Percentiles rank a stretch among this genome's conserved stretches.
These are phyloP conservation scores for Bilobella aurantiaca DNA, from an alignment of 1,140 invertebrate genomes.

Conservation along the genomic window DNA sequence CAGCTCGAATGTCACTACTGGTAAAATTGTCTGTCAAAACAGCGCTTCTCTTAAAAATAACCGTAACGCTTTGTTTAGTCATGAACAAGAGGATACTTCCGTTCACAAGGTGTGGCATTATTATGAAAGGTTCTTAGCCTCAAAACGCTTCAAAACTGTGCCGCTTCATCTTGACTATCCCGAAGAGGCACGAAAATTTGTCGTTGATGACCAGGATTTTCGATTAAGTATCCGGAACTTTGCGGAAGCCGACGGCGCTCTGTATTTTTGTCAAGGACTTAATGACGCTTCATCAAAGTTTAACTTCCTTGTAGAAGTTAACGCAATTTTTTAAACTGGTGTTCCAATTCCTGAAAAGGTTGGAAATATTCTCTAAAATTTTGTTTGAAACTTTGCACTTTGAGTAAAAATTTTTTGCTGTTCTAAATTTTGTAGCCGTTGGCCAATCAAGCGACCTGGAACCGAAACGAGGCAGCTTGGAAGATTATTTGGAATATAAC, in stretches of 20 bases:
- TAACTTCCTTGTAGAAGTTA: background rate
- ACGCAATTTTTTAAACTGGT: background rate
- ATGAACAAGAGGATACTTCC: background rate
- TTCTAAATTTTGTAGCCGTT: background rate
- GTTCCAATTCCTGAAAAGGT: background rate
- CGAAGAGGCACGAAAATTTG: background rate
- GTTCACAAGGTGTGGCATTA: background rate
- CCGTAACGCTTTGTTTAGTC: background rate
- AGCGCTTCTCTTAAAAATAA: background rate
- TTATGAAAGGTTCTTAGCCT: background rate
- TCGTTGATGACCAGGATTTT: background rate
- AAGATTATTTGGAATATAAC: background rate
- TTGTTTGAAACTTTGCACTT: too few species aligned
- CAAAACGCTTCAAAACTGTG: background rate
- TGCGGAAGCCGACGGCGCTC: background rate
- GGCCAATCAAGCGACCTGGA: background rate
- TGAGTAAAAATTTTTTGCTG: background rate
- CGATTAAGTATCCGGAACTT: constrained; percentile 1
- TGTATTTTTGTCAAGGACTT: constrained; percentile 7
- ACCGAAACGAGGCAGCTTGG: background rate
- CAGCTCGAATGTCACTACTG: constrained; percentile 8
- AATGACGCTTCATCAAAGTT: background rate
- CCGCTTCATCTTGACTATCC: background rate
- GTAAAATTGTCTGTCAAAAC: background rate
- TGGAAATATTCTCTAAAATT: too few species aligned